Evolutionary conservation across 2,888 invertebrate genomes (phyloP), one percentile per base, ranked within the genome.

Genomic region (Thymelicus sylvestris): DNA sequence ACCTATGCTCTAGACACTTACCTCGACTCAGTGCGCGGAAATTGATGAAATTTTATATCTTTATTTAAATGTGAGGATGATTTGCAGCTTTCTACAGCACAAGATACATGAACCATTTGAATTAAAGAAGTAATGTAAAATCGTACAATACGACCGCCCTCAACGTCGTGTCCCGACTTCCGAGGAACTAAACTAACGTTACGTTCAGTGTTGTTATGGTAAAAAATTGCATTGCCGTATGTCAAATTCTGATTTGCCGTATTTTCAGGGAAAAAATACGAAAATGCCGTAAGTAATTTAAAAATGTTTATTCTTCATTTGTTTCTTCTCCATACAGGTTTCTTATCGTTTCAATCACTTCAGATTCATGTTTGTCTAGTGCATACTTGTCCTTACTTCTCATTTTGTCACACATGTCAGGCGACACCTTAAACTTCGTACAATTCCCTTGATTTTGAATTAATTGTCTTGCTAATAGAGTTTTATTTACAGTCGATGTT

Each of bases 331-430:
- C 68, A 66, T 73, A 73, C 68, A 71, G 68, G 60, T 73, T 73
- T 68, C 66, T 71, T 44, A 73, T 71, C 48, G 59, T 71, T 71
- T 73, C 66, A 59, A 73, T 68, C 24, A 71, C 71, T 66, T 71
- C 65, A 68, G 60, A 65, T 71, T 73, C 71, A 67, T 65, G 61
- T 73, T 73, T 73, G 65, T 71, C 65, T 65, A 73, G 67, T 67
- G 67, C 15, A 65, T 73, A 57, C 57, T 69, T 73, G 24, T 44
- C 47, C 68, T 68, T 61, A 31, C 68, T 65, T 48, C 48, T 48
- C n/a, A 48, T 48, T 48, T 48, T 13, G n/a, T 48, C 48, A 48
- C 72, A 62, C 68, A 68, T 72, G 62, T 73, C 66, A 48, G 61
- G 62, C 48, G 68, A 68, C 68, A 71, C 71, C 66, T 72, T 68